Evolutionary conservation across 2,888 invertebrate genomes (phyloP).

Genomic region (Spicauda simplicius): DNA sequence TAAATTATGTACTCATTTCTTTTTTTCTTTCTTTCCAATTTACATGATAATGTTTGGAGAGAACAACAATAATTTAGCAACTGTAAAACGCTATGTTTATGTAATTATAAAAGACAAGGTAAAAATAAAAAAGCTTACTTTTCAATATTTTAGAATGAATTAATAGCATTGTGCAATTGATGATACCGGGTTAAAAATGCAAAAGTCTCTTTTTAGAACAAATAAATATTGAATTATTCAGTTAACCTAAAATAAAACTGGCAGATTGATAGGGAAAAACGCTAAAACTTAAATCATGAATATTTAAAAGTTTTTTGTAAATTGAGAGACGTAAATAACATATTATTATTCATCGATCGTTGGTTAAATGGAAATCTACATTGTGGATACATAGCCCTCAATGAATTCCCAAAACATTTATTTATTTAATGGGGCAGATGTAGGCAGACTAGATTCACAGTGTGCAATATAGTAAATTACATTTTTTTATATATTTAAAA

Average conservation of each 20-base stretch:
- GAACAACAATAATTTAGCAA: too few relatives aligned
- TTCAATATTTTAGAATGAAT: too few relatives aligned
- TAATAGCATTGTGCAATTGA: too few relatives aligned
- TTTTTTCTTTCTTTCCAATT: too few relatives aligned
- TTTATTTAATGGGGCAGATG: background rate
- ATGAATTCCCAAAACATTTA: constrained; percentile 1
- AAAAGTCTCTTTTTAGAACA: too few relatives aligned
- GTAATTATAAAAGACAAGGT: too few relatives aligned
- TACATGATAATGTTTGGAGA: too few relatives aligned
- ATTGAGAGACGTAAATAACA: background rate
- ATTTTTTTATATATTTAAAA: too few relatives aligned
- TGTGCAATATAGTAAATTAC: background rate
- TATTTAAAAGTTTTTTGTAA: constrained; percentile 1
- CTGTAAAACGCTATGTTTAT: too few relatives aligned
- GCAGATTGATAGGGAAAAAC: constrained; percentile 1
- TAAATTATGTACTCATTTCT: too few relatives aligned
- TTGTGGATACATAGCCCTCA: constrained; percentile 2
- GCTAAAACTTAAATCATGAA: constrained; percentile 1
- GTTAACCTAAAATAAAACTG: background rate
- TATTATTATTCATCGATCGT: constrained; percentile 15
- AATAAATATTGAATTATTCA: background rate
- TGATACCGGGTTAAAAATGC: too few relatives aligned
- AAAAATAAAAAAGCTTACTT: too few relatives aligned
- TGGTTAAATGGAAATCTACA: background rate
- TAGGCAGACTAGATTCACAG: background rate